Evolutionary conservation across 2,113 vertebrate species (phyloP), one percentile per base, ranked within the genome.

Genomic region (Hepsetus odoe): DNA sequence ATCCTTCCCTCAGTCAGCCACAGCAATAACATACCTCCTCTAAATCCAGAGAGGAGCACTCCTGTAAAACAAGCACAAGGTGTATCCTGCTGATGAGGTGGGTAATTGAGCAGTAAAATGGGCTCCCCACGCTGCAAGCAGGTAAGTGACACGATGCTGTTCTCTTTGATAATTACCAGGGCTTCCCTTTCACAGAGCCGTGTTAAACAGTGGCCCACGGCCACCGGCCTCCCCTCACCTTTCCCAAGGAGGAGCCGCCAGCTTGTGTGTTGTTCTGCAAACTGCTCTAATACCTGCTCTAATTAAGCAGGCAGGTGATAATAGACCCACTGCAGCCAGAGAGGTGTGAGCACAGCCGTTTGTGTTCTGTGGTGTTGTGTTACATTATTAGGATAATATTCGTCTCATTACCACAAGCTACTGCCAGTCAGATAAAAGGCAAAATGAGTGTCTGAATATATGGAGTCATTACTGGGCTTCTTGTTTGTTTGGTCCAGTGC

Each of bases 131-230:
- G 72, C 86, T 80, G 89, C 86, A 87, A 74, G 83, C 88, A 90
- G 89, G 85, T 89, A 88, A 77, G 87, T 90, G 90, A 77, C 85
- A 87, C 75, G 84, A 85, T 75, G 82, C 74, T 26, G 81, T 76
- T 84, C 82, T 86, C 90, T 92, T 92, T 92, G 90, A 91, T 91
- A 84, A 87, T 83, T 70, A 83, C 64, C 83, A 81, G 66, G 76
- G 88, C 87, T 91, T 91, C 88, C 90, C 80, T 84, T 90, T 91
- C 92, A 86, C 90, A 89, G 35, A 46, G 49, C 22, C 42, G n/a
- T 88, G 90, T 86, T 84, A 91, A 89, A 89, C 74, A 82, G 73
- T 0, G 7, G 53, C 68, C 69, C 33, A 32, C 40, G 28, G 40
- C 80, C 51, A 56, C 32, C 65, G n/a, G 46, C 55, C 28, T 38